phyloP scores from a whole-genome alignment of 2,113 vertebrate species.

The Melanocharis versteri region DNA sequence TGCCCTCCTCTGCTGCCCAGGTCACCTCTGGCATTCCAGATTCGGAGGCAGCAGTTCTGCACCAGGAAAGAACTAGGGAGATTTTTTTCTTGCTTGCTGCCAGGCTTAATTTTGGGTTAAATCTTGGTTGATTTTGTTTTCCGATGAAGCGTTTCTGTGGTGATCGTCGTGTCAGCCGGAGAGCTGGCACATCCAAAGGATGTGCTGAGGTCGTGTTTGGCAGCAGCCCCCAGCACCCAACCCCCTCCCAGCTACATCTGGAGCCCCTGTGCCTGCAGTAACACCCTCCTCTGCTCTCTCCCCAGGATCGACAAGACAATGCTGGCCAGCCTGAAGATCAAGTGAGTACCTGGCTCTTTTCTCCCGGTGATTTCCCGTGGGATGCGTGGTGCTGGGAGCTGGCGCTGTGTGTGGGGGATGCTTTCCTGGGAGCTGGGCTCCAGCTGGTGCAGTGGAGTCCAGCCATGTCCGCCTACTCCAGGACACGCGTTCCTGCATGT shows the following conservation, averaged over 20 bases:
- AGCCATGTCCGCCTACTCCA: accelerated
- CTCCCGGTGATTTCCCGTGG: accelerated
- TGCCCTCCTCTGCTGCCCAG: background rate
- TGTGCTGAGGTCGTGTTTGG: background rate
- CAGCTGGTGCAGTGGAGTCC: background rate
- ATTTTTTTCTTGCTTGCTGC: background rate
- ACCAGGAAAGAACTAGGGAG: background rate
- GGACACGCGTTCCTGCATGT: accelerated
- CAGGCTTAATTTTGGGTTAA: background rate
- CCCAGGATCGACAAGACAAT: slow-evolving; percentile 83
- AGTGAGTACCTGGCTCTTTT: slow-evolving; percentile 67
- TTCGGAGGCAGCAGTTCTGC: background rate
- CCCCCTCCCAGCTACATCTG: background rate
- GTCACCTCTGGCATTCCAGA: background rate
- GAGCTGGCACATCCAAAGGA: accelerated
- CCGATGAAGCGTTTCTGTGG: background rate
- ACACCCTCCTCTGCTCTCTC: slow-evolving; percentile 33
- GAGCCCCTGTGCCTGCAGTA: background rate
- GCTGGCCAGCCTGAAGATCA: slow-evolving; percentile 80
- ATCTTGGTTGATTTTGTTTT: background rate
- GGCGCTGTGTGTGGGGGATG: background rate
- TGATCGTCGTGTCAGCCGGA: accelerated
- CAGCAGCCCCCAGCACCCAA: background rate
- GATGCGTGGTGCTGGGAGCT: accelerated
- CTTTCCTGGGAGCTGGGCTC: background rate